These are phyloP conservation scores for Sycophaga agraensis DNA, from an alignment of 1,140 invertebrate genomes.

Conservation along the genomic window DNA sequence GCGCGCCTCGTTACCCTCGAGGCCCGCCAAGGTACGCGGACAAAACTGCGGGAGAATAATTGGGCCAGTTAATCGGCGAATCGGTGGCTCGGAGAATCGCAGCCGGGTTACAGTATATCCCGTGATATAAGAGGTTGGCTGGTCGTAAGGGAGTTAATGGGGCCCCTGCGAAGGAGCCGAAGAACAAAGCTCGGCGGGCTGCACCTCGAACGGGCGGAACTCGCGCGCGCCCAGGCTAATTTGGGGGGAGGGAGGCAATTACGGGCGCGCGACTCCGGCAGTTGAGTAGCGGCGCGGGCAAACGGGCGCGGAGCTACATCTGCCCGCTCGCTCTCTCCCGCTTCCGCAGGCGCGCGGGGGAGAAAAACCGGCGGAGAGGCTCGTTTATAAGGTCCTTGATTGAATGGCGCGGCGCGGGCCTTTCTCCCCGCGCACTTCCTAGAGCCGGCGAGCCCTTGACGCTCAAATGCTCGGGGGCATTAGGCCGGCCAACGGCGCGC, in stretches of 20 bases:
- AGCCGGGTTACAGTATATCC: no score
- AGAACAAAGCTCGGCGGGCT: not conserved
- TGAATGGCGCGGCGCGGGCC: not conserved
- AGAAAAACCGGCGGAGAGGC: not conserved
- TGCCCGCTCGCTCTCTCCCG: not conserved
- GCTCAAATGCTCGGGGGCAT: constrained; percentile 9
- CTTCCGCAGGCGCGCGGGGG: no score
- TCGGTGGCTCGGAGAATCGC: no score
- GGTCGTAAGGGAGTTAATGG: not conserved
- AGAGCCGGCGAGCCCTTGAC: constrained; percentile 1
- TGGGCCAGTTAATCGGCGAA: no score
- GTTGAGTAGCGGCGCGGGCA: not conserved
- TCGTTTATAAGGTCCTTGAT: constrained; percentile 14
- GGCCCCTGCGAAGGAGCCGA: not conserved
- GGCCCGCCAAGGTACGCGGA: no score
- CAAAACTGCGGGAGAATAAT: no score
- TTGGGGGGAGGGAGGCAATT: not conserved
- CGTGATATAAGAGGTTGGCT: no score
- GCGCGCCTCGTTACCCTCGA: no score
- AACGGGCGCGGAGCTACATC: not conserved
- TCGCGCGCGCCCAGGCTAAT: not conserved
- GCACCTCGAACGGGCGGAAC: not conserved
- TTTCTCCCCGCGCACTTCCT: constrained; percentile 9
- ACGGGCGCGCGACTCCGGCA: not conserved
- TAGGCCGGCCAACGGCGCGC: constrained; percentile 19